These are phyloP conservation scores for Junonia oenone DNA, from an alignment of 2,888 invertebrate species.

Conservation along the genomic window DNA sequence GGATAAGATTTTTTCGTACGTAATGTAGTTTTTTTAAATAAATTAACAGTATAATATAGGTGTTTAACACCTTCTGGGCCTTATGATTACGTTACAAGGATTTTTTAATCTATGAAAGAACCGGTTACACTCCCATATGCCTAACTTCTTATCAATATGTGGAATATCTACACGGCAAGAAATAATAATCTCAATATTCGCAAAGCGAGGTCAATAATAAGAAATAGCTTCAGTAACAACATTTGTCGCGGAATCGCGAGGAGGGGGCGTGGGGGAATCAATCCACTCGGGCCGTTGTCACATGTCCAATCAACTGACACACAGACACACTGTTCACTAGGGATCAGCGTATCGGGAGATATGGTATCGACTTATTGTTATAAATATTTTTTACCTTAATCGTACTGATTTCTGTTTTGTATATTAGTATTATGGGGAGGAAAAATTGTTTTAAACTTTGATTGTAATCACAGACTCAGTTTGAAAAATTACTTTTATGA, in stretches of 20 bases:
- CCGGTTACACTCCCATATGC: too few species aligned
- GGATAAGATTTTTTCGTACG: too few species aligned
- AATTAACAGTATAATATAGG: too few species aligned
- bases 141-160: not conserved
- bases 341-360: conserved; percentile 46
- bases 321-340: conserved; percentile 67
- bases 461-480: too few species aligned
- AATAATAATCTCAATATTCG: conserved; percentile 26
- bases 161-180: not conserved
- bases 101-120: too few species aligned
- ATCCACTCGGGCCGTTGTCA: conserved; percentile 68
- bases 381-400: conserved; percentile 5
- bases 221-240: conserved; percentile 63
- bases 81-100: too few species aligned
- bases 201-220: conserved; percentile 55
- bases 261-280: conserved; percentile 51
- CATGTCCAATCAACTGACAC: conserved; percentile 71
- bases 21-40: too few species aligned
- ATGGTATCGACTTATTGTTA: conserved; percentile 22
- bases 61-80: too few species aligned
- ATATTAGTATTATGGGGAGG: too few species aligned
- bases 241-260: conserved; percentile 56
- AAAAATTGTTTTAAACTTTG: too few species aligned
- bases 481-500: too few species aligned
- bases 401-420: too few species aligned